Percentiles rank a stretch among this genome's conserved stretches.
These are phyloP conservation scores for Nanger granti DNA, from an alignment of 2,113 vertebrate genomes.

Conservation along the genomic window DNA sequence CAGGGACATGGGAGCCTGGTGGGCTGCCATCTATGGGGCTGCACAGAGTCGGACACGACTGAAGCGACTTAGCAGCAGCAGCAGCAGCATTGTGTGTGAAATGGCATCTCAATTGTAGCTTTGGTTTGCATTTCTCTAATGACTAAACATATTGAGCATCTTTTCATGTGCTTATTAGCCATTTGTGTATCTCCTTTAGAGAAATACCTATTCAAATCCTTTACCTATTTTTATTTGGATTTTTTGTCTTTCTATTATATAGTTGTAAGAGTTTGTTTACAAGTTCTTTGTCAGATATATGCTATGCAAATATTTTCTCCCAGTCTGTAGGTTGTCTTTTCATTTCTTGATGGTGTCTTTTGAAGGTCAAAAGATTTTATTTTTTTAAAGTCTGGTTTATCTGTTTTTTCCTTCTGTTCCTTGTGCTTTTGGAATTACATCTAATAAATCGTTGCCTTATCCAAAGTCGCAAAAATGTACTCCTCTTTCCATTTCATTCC, in stretches of 20 bases:
- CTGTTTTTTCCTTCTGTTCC: not conserved
- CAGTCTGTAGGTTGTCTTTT: not conserved
- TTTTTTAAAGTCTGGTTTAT: not conserved
- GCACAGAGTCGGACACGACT: too few species aligned
- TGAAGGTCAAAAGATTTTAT: not conserved
- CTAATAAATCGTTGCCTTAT: not conserved
- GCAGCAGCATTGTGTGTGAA: not conserved
- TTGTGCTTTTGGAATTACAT: not conserved
- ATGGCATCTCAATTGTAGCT: not conserved
- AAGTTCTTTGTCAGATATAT: not conserved
- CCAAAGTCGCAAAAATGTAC: not conserved
- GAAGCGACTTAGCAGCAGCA: too few species aligned
- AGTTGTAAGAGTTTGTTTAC: not conserved
- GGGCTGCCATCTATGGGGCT: too few species aligned
- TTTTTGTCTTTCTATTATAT: conserved; percentile 6
- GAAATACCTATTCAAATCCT: not conserved
- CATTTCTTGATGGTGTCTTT: not conserved
- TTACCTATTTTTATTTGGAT: not conserved
- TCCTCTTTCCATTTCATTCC: not conserved
- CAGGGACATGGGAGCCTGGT: too few species aligned
- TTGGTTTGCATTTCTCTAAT: not conserved
- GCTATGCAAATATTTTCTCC: not conserved
- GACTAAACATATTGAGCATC: not conserved
- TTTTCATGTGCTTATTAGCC: not conserved
- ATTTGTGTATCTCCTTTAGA: conserved; percentile 15